phyloP scores from a whole-genome alignment of 2,888 invertebrate genomes.

The Monochamus alternatus region DNA sequence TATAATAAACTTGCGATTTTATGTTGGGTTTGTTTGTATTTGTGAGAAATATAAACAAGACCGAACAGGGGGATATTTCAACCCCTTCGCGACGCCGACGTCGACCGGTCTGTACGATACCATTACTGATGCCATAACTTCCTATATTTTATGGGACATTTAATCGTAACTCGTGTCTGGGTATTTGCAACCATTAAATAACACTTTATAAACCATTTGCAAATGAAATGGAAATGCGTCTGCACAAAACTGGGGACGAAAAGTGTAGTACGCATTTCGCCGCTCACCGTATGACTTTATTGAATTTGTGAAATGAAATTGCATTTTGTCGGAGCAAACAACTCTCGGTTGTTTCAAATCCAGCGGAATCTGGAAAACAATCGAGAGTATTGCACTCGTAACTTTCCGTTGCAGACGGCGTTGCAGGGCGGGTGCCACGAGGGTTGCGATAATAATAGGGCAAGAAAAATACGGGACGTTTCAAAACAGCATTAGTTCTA shows the following conservation, averaged over 20 bases:
- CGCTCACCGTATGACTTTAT: not conserved
- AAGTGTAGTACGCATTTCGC: slow-evolving; percentile 19
- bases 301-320: slow-evolving; percentile 12
- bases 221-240: slow-evolving; percentile 56
- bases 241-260: slow-evolving; percentile 29
- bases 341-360: slow-evolving; percentile 10
- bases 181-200: slow-evolving; percentile 64
- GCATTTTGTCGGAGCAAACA: slow-evolving; percentile 10
- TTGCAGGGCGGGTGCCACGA: not conserved
- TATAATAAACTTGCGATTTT: slow-evolving; percentile 37
- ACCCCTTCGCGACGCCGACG: slow-evolving; percentile 48
- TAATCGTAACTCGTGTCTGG: slow-evolving; percentile 63
- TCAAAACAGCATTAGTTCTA: too few species aligned
- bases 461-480: not conserved
- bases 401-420: slow-evolving; percentile 8
- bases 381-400: slow-evolving; percentile 11
- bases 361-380: slow-evolving; percentile 18
- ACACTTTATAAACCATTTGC: slow-evolving; percentile 63
- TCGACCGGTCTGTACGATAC: slow-evolving; percentile 60
- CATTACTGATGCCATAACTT: slow-evolving; percentile 64
- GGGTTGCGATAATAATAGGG: slow-evolving; percentile 1
- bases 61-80: slow-evolving; percentile 39
- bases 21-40: slow-evolving; percentile 35
- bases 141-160: slow-evolving; percentile 61
- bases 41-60: slow-evolving; percentile 52